A percentile compares a stretch with the other conserved stretches of the same genome.
phyloP scores from a whole-genome alignment of 2,797 vertebrate genomes.

The Macropus fuliginosus region DNA sequence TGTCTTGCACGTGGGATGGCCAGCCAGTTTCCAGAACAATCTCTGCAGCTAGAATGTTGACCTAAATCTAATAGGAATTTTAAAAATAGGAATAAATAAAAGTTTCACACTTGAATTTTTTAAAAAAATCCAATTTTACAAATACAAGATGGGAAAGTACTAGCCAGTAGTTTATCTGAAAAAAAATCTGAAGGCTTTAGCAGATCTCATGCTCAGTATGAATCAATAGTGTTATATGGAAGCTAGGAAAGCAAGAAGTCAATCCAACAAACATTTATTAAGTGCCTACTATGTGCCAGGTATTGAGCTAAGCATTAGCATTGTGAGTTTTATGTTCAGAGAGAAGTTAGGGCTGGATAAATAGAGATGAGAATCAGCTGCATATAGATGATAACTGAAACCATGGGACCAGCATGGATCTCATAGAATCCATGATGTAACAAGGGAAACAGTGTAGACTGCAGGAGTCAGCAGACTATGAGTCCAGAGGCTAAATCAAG shows the following conservation, averaged over 20 bases:
- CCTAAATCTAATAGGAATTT: not conserved
- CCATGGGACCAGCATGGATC: not conserved
- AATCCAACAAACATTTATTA: not conserved
- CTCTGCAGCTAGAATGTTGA: not conserved
- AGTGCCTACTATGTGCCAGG: too few relatives aligned
- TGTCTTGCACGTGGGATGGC: not conserved
- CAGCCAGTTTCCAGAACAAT: not conserved
- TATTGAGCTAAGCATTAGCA: not conserved
- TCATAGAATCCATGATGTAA: not conserved
- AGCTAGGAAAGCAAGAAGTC: not conserved
- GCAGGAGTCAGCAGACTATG: not conserved
- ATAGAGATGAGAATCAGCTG: not conserved
- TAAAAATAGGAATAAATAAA: not conserved
- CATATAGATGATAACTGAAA: not conserved
- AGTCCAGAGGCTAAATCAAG: not conserved
- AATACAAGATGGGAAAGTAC: not conserved
- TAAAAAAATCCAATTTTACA: not conserved
- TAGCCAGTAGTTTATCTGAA: not conserved
- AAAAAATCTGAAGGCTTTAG: not conserved
- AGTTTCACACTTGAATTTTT: not conserved
- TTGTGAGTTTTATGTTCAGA: not conserved
- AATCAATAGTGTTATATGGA: not conserved
- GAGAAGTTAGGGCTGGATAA: not conserved
- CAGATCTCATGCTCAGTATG: too few relatives aligned
- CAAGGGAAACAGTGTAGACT: not conserved